Evolutionary conservation across 1,140 invertebrate species (phyloP).

Genomic region (Glomeris maerens): DNA sequence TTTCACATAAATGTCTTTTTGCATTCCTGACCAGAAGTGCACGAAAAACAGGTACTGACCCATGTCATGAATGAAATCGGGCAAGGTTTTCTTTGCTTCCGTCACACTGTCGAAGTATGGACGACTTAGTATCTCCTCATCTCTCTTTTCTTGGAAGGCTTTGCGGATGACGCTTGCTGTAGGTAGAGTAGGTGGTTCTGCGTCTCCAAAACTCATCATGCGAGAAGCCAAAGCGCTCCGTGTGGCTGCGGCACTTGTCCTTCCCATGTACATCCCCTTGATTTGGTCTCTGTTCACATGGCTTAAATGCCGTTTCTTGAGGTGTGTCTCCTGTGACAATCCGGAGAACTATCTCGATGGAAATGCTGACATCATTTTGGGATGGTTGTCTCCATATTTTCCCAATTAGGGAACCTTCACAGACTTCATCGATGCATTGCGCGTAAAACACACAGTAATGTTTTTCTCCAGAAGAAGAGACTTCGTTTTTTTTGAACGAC

Average conservation of each 20-base stretch:
- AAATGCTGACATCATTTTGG: no score
- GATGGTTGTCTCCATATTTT: no score
- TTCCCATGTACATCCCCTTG: neutral
- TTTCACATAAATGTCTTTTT: neutral
- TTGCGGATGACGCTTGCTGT: neutral
- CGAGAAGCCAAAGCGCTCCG: neutral
- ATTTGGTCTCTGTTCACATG: neutral
- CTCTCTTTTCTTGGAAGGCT: neutral
- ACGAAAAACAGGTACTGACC: neutral
- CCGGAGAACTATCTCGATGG: no score
- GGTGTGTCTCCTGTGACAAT: no score
- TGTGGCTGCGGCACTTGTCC: neutral
- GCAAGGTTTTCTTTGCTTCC: neutral
- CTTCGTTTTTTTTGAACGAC: slow-evolving; percentile 1
- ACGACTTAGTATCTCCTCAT: neutral
- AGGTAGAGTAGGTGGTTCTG: slow-evolving; percentile 4
- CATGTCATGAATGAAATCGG: neutral
- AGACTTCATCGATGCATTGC: neutral
- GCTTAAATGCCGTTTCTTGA: neutral
- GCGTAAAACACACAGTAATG: no score
- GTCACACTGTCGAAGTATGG: neutral
- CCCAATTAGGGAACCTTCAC: no score
- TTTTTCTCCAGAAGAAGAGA: neutral
- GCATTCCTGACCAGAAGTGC: neutral
- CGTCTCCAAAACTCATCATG: neutral